These are phyloP conservation scores for Drosophila hamatofila DNA, from an alignment of 2,888 invertebrate genomes.

Conservation along the genomic window DNA sequence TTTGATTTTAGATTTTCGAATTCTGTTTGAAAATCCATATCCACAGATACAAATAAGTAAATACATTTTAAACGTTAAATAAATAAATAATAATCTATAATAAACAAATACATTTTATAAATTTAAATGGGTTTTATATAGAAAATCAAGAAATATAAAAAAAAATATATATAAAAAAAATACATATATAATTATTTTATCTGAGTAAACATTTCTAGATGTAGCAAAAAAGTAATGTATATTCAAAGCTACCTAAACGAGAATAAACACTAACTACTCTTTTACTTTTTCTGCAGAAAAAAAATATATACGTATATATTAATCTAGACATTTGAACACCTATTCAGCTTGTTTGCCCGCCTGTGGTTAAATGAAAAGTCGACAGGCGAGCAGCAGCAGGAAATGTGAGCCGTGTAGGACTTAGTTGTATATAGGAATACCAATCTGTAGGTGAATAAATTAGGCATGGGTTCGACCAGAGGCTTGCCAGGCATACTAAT, in stretches of 20 bases:
- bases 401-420: constrained; percentile 52
- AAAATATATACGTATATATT: too few relatives aligned
- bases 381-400: constrained; percentile 38
- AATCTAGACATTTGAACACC: background rate
- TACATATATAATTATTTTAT: too few relatives aligned
- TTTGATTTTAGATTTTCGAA: background rate
- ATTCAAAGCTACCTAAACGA: background rate
- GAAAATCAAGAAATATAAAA: too few relatives aligned
- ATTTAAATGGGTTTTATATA: too few relatives aligned
- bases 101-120: too few relatives aligned
- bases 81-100: too few relatives aligned
- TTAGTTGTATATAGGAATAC: constrained; percentile 6
- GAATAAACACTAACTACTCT: background rate
- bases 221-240: too few relatives aligned
- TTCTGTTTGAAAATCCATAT: background rate
- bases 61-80: background rate
- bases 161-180: too few relatives aligned
- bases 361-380: constrained; percentile 24
- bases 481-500: constrained; percentile 70
- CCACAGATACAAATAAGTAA: background rate
- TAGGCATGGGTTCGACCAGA: constrained; percentile 49
- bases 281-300: background rate
- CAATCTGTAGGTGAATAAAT: constrained; percentile 64
- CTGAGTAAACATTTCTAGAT: background rate
- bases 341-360: constrained; percentile 2